A percentile compares a stretch with the other conserved stretches of the same genome.
phyloP scores from a whole-genome alignment of 2,888 invertebrate species.

The Fragum sueziense region DNA sequence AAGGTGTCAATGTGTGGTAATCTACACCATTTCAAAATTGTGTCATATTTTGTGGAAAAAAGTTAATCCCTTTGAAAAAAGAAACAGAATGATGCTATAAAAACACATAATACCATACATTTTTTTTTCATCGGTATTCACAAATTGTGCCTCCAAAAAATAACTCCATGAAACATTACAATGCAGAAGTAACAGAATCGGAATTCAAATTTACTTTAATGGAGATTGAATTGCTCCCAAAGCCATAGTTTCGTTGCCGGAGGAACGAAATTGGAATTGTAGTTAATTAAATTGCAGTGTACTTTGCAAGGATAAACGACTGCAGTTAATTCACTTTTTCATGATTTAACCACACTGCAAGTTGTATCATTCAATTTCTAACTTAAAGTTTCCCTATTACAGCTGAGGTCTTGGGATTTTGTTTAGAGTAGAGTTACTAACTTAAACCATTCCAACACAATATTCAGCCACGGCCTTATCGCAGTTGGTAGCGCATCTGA shows the following conservation, averaged over 20 bases:
- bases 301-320: conserved; percentile 11
- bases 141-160: not conserved
- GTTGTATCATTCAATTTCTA: not conserved
- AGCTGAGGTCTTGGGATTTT: not conserved
- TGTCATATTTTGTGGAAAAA: not conserved
- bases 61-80: not conserved
- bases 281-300: conserved; percentile 15
- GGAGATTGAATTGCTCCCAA: conserved; percentile 8
- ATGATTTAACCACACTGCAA: not conserved
- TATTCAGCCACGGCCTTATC: too few species aligned
- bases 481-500: too few species aligned
- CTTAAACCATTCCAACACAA: too few species aligned
- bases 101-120: not conserved
- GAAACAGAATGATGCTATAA: not conserved
- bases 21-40: not conserved
- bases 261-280: not conserved
- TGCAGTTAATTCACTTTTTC: conserved; percentile 17
- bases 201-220: not conserved
- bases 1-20: not conserved
- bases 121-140: not conserved
- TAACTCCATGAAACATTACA: not conserved
- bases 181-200: not conserved
- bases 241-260: not conserved
- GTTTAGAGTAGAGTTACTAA: too few species aligned
- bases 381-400: not conserved